Conservation (phyloP, 2,113 vertebrate genomes). For the Chlamydotis undulata region DNA sequence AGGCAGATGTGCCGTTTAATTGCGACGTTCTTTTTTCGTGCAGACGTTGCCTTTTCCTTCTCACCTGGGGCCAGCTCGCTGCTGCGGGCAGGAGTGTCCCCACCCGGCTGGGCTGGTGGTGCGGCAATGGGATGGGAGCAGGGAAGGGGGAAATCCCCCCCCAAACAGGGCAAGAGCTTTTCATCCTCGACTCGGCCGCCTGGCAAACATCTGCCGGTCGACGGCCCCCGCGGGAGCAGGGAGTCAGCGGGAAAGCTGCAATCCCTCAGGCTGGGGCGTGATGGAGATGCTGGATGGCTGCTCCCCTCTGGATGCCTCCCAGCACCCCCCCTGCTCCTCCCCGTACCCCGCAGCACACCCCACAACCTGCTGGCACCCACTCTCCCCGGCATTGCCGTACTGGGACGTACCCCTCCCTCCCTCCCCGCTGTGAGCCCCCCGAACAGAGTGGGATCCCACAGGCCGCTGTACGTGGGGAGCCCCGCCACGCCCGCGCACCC, state of each 20-base stretch:
- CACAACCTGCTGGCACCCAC: background rate
- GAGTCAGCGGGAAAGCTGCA: constrained; percentile 44
- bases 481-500: background rate
- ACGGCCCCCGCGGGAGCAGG: constrained; percentile 15
- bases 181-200: background rate
- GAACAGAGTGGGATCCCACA: accelerated
- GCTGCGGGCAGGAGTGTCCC: background rate
- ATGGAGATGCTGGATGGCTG: constrained; percentile 27
- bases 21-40: accelerated
- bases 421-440: accelerated
- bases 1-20: background rate
- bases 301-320: constrained; percentile 37
- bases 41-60: background rate
- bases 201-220: constrained; percentile 42
- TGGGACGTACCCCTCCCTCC: background rate
- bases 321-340: background rate
- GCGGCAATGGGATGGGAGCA: accelerated
- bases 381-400: accelerated
- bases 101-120: background rate
- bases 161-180: background rate
- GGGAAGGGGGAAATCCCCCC: background rate
- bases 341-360: background rate
- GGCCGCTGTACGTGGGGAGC: background rate
- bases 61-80: background rate
- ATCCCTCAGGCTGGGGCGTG: background rate